Percentiles rank a stretch among this genome's conserved stretches.
phyloP scores from a whole-genome alignment of 2,113 vertebrate species.

The Blennius ocellaris region DNA sequence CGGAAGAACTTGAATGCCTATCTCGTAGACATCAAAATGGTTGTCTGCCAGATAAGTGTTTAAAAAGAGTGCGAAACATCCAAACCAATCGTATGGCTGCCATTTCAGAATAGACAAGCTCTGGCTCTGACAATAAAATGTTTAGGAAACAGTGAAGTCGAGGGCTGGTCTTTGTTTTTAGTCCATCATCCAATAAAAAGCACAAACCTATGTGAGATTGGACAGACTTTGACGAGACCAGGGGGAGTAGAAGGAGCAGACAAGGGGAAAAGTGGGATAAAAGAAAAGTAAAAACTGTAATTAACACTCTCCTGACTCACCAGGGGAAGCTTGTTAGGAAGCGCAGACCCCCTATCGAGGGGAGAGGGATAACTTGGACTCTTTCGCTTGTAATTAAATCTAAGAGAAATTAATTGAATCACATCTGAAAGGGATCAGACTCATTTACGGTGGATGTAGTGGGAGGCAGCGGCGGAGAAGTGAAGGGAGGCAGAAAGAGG shows the following conservation, averaged over 20 bases:
- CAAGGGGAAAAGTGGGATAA: constrained; percentile 70
- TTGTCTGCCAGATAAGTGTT: not conserved
- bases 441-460: constrained; percentile 78
- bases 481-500: constrained; percentile 53
- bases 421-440: constrained; percentile 85
- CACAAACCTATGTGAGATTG: constrained; percentile 33
- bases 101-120: not conserved
- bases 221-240: constrained; percentile 50
- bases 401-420: constrained; percentile 87
- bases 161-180: constrained; percentile 29
- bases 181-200: constrained; percentile 38
- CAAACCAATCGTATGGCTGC: too few relatives aligned
- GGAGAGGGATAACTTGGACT: constrained; percentile 82
- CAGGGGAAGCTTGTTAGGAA: constrained; percentile 81
- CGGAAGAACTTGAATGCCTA: not conserved
- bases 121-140: constrained; percentile 13
- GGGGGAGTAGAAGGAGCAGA: constrained; percentile 60
- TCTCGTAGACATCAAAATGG: not conserved
- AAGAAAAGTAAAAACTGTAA: constrained; percentile 82
- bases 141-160: constrained; percentile 25
- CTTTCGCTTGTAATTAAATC: constrained; percentile 86
- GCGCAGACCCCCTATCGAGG: constrained; percentile 79
- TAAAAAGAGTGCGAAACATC: too few relatives aligned
- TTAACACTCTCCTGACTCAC: constrained; percentile 82
- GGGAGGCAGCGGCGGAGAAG: constrained; percentile 69